These are phyloP conservation scores for Aldabrachelys gigantea DNA, from an alignment of 2,113 vertebrate genomes.

Conservation along the genomic window DNA sequence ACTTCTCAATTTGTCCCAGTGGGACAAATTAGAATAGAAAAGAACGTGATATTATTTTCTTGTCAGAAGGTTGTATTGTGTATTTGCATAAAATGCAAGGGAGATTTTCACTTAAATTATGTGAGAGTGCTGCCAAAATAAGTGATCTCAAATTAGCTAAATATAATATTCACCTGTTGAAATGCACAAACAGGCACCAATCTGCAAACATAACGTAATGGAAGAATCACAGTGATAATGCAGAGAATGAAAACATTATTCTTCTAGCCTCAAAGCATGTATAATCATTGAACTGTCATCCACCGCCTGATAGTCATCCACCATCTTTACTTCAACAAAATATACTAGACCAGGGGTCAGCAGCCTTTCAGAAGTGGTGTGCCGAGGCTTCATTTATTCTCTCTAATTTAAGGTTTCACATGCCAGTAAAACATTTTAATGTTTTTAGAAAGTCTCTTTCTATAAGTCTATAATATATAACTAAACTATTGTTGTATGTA, in stretches of 20 bases:
- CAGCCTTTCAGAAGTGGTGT: too few relatives aligned
- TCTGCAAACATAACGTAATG: not conserved
- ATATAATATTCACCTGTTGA: not conserved
- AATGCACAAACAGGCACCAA: not conserved
- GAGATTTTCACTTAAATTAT: not conserved
- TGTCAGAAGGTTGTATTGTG: not conserved
- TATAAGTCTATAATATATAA: too few relatives aligned
- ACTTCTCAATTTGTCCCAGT: not conserved
- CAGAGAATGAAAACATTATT: not conserved
- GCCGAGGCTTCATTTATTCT: too few relatives aligned
- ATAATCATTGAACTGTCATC: not conserved
- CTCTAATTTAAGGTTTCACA: too few relatives aligned
- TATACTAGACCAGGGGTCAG: not conserved
- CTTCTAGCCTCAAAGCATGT: not conserved
- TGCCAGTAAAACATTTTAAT: too few relatives aligned
- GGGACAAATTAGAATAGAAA: not conserved
- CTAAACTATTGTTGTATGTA: too few relatives aligned
- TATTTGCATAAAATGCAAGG: not conserved
- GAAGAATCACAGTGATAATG: not conserved
- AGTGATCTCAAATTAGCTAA: slow-evolving; percentile 4
- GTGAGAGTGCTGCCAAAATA: not conserved
- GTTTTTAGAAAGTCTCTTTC: too few relatives aligned
- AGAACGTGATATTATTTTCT: not conserved
- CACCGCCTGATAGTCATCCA: not conserved
- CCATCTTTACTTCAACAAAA: not conserved